Evolutionary conservation across 2,888 invertebrate genomes (phyloP), one percentile per base, ranked within the genome.

Genomic region (Dyspetes luteomarginatus): DNA sequence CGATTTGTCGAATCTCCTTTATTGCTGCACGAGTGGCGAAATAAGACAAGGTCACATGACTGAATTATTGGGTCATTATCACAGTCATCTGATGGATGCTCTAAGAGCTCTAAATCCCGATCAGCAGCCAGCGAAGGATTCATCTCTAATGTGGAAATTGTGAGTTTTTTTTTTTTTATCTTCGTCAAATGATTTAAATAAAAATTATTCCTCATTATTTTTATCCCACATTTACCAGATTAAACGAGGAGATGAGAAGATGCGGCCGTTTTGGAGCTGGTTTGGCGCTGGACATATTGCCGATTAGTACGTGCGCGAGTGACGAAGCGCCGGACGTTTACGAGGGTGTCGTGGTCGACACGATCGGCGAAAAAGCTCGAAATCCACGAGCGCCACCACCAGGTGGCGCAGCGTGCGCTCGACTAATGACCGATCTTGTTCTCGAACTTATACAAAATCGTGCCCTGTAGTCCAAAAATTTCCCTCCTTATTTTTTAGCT

Each of bases 291-390:
- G 96, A 96, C 85, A 96, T 96, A 92, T 94, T 95, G 82, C 96
- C 96, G 0, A 95, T 96, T 60, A 95, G 94, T 88, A 95, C 94
- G 0, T 96, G 96, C 78, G 94, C 95, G 65, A 95, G 95, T 60
- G 94, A 95, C 69, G 95, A 95, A 87, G 96, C 96, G 0, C 96
- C 96, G 0, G 95, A 96, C 87, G 91, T 96, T 78, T 96, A 96
- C 86, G 91, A 92, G 65, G 90, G 86, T 12, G 87, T 88, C 26
- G 85, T 86, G 7, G 45, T 56, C 24, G 74, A 74, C 19, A 43
- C 56, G n/a, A 41, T 58, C 9, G 87, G 88, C 30, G 91, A 92
- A 58, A 90, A 91, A 65, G 84, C 85, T 12, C 90, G 92, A 30
- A 92, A 90, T 48, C 89, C 91, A 7, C 91, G 92, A 84, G 93